Conservation (phyloP, 2,888 invertebrate genomes). For the Drosophila cracens region DNA sequence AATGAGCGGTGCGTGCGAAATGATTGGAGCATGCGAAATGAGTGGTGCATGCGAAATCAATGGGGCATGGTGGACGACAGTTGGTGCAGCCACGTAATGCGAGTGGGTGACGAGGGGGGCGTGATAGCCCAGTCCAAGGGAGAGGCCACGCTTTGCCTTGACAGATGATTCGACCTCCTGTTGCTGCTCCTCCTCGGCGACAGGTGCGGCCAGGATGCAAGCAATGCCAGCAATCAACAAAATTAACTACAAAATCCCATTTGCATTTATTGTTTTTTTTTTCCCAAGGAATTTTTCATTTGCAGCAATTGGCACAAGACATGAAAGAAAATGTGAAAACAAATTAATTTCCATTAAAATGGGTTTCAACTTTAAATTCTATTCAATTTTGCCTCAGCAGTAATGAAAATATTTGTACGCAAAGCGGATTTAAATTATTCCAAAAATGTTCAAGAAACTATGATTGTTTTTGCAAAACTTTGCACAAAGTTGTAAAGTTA, state of each 20-base stretch:
- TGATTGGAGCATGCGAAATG: slow-evolving; percentile 69
- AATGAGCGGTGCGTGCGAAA: slow-evolving; percentile 68
- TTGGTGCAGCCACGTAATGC: slow-evolving; percentile 75
- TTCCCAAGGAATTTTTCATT: slow-evolving; percentile 40
- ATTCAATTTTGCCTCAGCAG: neutral
- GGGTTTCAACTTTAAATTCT: neutral
- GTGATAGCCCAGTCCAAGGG: slow-evolving; percentile 80
- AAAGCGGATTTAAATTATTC: neutral
- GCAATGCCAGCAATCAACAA: slow-evolving; percentile 65
- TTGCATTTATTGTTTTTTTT: slow-evolving; percentile 1
- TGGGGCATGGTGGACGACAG: slow-evolving; percentile 77
- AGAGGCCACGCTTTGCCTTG: slow-evolving; percentile 80
- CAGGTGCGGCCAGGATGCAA: slow-evolving; percentile 75
- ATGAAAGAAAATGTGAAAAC: slow-evolving; percentile 10
- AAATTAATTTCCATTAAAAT: slow-evolving; percentile 4
- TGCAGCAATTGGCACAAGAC: neutral
- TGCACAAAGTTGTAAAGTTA: neutral
- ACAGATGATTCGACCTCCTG: slow-evolving; percentile 57
- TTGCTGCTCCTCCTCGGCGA: slow-evolving; percentile 55
- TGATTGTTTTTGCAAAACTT: neutral
- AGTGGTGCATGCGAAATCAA: slow-evolving; percentile 72
- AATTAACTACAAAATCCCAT: slow-evolving; percentile 57
- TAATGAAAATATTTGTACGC: neutral
- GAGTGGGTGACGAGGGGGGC: slow-evolving; percentile 78
- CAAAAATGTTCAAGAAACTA: neutral